Evolutionary conservation across 2,113 vertebrate species (phyloP), one percentile per base, ranked within the genome.

Genomic region (Kryptolebias marmoratus): DNA sequence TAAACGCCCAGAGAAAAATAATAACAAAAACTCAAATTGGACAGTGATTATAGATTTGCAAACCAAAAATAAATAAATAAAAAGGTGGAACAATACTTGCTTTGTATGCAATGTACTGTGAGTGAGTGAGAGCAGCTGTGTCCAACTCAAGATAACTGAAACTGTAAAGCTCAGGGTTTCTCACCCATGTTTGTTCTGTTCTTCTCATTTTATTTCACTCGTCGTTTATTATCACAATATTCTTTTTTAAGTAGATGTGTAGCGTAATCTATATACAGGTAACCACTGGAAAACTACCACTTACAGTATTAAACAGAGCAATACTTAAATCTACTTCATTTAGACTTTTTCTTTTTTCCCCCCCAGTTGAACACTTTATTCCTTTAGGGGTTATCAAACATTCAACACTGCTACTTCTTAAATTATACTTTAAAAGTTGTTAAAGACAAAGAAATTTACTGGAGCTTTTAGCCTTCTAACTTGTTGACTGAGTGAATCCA

Each of bases 401-500:
- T 78, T 68, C 56, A 68, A 61, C 30, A 45, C 42, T 68, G 70
- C 70, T 64, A 59, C 53, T 66, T 83, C 74, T 80, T 72, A 44
- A 64, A 60, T 47, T 68, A 68, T 73, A 82, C 50, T 10, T 48
- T 28, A 61, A 72, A 60, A 78, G 70, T 68, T 83, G 70, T 52
- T 50, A 76, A 18, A 49, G 62, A 81, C 31, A 80, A 45, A 63
- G 64, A 3, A 11, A 84, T 71, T 22, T 22, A 77, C 62, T 82
- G 61, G 47, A 80, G 59, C 28, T 60, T 61, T 59, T 54, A 66
- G 61, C 63, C 79, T 84, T 61, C 73, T 61, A 82, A 79, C 60
- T 47, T 61, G 72, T 8, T 60, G 71, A 57, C 45, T 62, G 32
- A 84, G 68, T 31, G 72, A 73, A 67, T 76, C 71, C 67, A 75